Evolutionary conservation across 2,888 invertebrate species (phyloP), one percentile per base, ranked within the genome.

Genomic region (Drosophila diplacantha): DNA sequence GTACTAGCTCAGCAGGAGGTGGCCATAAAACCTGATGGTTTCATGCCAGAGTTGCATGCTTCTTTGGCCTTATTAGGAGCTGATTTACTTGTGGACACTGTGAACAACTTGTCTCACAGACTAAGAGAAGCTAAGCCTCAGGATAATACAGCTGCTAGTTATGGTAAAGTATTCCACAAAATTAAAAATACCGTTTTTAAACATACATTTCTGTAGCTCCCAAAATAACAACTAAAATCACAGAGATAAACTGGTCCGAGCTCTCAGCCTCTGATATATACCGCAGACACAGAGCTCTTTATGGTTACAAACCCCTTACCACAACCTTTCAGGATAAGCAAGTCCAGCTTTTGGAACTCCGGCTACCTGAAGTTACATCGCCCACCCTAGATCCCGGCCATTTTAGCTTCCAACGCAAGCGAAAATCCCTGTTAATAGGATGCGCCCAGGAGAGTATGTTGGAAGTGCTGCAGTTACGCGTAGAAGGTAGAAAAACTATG

Each of bases 401-500:
- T 44, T 89, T 93, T 16, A 87, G 89, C 78, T 94, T 91, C 85
- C 90, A 91, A 82, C 91, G 91, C 72, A 86, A 84, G 50, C 88
- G 84, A 7, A 91, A 92, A 81, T 87, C 90, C 20, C 86, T 95
- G 54, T 90, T 90, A 84, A 90, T 95, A 32, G 89, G 91, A 56
- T 96, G 96, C 89, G 90, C 90, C 71, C 91, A 92, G 81, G 89
- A 89, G 52, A 90, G 89, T 72, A 93, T 91, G 89, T 88, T 96
- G 63, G 91, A 91, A 86, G 91, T 95, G 59, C 89, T 89, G 72
- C 90, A 90, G 74, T 73, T 96, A 57, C 90, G 92, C 81, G 87
- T 96, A 61, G 89, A 92, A 72, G 92, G 93, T 11, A 93, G 91
- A 85, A 93, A 91, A 86, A 89, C 91, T 76, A 95, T 97, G 91